Percentiles rank a stretch among this genome's conserved stretches.
These are phyloP conservation scores for Bacillus rossius DNA, from an alignment of 1,140 invertebrate genomes.

Conservation along the genomic window DNA sequence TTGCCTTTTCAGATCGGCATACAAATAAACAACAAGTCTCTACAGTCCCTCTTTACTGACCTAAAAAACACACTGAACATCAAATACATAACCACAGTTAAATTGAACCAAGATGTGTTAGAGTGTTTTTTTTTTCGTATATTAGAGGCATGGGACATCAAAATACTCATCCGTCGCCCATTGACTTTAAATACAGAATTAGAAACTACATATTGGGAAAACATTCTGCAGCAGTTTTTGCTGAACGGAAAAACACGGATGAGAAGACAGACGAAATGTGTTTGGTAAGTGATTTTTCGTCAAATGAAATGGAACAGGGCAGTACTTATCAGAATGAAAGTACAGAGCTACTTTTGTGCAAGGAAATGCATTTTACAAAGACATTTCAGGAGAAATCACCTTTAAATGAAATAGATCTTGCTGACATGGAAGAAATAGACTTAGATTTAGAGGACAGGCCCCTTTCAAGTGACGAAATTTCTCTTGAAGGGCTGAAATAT, in stretches of 20 bases:
- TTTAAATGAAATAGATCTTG: too few relatives aligned
- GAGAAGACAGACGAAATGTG: conserved; percentile 19
- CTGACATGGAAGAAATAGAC: too few relatives aligned
- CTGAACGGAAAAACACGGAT: background rate
- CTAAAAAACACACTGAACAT: background rate
- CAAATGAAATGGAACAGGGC: too few relatives aligned
- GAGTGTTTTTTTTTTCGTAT: conserved; percentile 11
- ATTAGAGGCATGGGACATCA: conserved; percentile 4
- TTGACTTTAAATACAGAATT: conserved; percentile 28
- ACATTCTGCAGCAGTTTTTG: background rate
- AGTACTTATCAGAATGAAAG: too few relatives aligned
- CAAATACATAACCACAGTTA: conserved; percentile 12
- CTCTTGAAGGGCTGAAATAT: too few relatives aligned
- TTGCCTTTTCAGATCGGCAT: conserved; percentile 11
- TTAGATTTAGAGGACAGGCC: too few relatives aligned
- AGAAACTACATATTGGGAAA: conserved; percentile 24
- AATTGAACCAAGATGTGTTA: conserved; percentile 11
- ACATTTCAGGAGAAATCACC: too few relatives aligned
- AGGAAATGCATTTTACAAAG: too few relatives aligned
- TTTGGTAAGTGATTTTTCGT: conserved; percentile 14
- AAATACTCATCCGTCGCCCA: conserved; percentile 24
- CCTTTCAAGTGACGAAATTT: too few relatives aligned
- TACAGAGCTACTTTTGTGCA: too few relatives aligned
- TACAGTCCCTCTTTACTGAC: conserved; percentile 19
- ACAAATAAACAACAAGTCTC: conserved; percentile 25